Evolutionary conservation across 1,140 invertebrate species (phyloP).

Genomic region (Chlorops oryzae): DNA sequence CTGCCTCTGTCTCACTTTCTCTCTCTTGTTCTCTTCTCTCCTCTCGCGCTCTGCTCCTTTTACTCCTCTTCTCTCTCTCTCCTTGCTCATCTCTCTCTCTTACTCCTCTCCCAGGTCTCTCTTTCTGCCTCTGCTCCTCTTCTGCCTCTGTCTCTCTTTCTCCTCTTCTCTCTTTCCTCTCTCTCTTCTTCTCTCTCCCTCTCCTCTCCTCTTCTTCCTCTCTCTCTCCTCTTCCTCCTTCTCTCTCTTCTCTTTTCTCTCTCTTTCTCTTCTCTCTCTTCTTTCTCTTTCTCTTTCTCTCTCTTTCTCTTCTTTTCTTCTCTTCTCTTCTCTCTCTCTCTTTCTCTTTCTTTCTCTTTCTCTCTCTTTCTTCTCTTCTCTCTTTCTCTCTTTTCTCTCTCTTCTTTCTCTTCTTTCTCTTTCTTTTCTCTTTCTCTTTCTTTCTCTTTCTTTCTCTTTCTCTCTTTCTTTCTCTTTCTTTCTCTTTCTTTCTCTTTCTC

Average conservation of each 20-base stretch:
- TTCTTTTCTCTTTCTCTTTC: background rate
- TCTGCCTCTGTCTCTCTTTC: background rate
- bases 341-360: background rate
- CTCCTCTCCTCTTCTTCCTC: background rate
- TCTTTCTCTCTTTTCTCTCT: background rate
- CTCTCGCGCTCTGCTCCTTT: background rate
- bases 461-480: too few relatives aligned
- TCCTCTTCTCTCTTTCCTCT: background rate
- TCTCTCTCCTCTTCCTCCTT: background rate
- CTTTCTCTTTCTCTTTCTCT: background rate
- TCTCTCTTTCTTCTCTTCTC: background rate
- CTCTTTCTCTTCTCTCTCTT: background rate
- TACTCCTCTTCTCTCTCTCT: background rate
- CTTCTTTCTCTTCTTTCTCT: constrained; percentile 1
- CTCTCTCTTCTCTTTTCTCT: background rate
- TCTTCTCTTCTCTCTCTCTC: background rate
- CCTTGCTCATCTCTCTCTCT: background rate
- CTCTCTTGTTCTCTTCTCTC: background rate
- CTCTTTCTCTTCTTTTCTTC: background rate
- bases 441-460: too few relatives aligned
- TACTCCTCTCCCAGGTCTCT: background rate
- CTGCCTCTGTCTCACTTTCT: background rate
- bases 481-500: too few relatives aligned
- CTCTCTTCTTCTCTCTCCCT: background rate
- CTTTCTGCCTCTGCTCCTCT: background rate